Base-by-base conservation (phyloP, 1,140 invertebrate species). In the Diabrotica virgifera region DNA sequence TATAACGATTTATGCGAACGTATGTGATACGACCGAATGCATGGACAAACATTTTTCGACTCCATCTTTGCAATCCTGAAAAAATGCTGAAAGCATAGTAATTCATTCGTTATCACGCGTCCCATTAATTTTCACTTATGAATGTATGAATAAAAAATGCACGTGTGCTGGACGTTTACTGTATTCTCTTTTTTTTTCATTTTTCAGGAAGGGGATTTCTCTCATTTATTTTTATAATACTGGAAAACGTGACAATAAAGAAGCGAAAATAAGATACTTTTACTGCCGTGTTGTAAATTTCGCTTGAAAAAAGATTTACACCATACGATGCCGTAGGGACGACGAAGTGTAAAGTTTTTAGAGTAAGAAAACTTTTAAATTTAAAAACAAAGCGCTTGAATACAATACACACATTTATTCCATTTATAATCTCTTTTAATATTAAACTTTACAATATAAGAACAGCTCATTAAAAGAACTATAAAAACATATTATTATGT, bases 41-140 rank as follows among this genome's bases (percentile, higher is more conserved):
- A 58, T 63, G 54, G 36, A 52, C 55, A 58, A 63, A 63, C 54
- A 53, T 52, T 59, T 35, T 38, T 35, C 59, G 59, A 46, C 51
- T 59, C 66, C 66, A 64, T 68, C 66, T 64, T 68, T 64, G 54
- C 24, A 64, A 68, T 68, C 58, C 66, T 64, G 63, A 68, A 68
- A 68, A 54, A 68, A 68, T 61, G 57, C 59, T 60, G 52, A 52
- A 58, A 63, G 62, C 51, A 52, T 54, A 59, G 40, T 57, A 58
- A 35, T 36, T 57, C 62, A 67, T 52, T 59, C 35, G 38, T 58
- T 60, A 60, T 52, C 11, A 51, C 52, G 38, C 5, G 36, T 38
- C 36, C 36, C 24, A 57, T 57, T 64, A 65, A 61, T 64, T 55
- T 37, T 55, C 13, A 55, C 53, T 55, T 46, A 46, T 46, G 40